Evolutionary conservation across 2,797 vertebrate genomes (phyloP).

Genomic region (Psittacula echo): DNA sequence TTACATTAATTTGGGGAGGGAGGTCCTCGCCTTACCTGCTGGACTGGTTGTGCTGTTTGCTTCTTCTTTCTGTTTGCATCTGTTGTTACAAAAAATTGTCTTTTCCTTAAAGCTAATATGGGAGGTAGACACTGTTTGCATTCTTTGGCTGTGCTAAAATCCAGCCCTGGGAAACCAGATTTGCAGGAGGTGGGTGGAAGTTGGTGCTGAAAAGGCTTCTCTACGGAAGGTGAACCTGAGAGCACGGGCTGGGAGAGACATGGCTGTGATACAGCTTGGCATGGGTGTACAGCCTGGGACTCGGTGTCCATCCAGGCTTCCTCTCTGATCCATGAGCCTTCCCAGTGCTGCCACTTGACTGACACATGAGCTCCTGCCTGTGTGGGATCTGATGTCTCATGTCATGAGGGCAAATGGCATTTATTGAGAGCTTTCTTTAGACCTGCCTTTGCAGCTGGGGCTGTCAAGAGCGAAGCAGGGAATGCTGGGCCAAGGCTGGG

Average conservation of each 20-base stretch:
- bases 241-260: not conserved
- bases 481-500: not conserved
- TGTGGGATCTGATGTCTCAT: not conserved
- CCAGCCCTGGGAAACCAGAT: not conserved
- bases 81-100: fast-evolving
- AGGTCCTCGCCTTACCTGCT: fast-evolving
- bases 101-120: not conserved
- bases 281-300: not conserved
- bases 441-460: not conserved
- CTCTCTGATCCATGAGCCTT: not conserved
- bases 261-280: not conserved
- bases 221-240: fast-evolving
- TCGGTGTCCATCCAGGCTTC: fast-evolving
- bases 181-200: not conserved
- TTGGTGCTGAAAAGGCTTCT: not conserved
- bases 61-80: not conserved
- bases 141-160: not conserved
- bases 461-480: not conserved
- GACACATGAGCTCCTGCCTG: not conserved
- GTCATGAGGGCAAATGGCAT: not conserved
- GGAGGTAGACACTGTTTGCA: not conserved
- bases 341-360: not conserved
- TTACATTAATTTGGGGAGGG: not conserved
- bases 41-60: not conserved
- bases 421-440: constrained; percentile 19